Conservation (phyloP, 2,888 invertebrate genomes). For the Volucella inanis region DNA sequence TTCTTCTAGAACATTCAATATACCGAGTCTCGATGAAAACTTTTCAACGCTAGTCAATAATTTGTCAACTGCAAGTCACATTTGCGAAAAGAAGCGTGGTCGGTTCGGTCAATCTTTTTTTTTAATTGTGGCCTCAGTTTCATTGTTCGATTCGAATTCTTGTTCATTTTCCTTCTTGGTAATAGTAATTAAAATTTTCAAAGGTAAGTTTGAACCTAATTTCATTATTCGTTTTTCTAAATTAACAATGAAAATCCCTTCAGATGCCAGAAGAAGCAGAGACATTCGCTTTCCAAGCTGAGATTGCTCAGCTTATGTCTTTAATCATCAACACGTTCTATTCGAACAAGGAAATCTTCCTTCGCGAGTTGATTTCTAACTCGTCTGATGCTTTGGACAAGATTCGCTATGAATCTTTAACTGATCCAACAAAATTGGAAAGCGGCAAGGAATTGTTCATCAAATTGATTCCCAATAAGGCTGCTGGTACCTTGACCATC, state of each 20-base stretch:
- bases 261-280: conserved; percentile 93
- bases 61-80: conserved; percentile 54
- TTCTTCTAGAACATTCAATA: conserved; percentile 66
- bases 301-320: conserved; percentile 99
- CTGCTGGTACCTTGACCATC: conserved; percentile 95
- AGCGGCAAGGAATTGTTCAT: conserved; percentile 96
- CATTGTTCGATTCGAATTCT: conserved; percentile 54
- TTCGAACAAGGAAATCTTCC: conserved; percentile 99
- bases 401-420: conserved; percentile 96
- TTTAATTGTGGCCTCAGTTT: conserved; percentile 55
- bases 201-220: conserved; percentile 42
- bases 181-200: conserved; percentile 27
- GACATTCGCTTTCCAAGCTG: conserved; percentile 99
- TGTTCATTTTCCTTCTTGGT: conserved; percentile 32
- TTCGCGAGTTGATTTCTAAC: conserved; percentile 98
- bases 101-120: background rate
- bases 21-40: conserved; percentile 59
- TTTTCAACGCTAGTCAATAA: conserved; percentile 46
- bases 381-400: conserved; percentile 95
- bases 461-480: conserved; percentile 96
- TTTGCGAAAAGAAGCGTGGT: conserved; percentile 68
- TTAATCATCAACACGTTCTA: conserved; percentile 99
- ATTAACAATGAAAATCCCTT: conserved; percentile 80
- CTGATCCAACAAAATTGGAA: conserved; percentile 95
- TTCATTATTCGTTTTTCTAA: conserved; percentile 1